These are phyloP conservation scores for Hassar affinis DNA, from an alignment of 2,113 vertebrate genomes.

Conservation along the genomic window DNA sequence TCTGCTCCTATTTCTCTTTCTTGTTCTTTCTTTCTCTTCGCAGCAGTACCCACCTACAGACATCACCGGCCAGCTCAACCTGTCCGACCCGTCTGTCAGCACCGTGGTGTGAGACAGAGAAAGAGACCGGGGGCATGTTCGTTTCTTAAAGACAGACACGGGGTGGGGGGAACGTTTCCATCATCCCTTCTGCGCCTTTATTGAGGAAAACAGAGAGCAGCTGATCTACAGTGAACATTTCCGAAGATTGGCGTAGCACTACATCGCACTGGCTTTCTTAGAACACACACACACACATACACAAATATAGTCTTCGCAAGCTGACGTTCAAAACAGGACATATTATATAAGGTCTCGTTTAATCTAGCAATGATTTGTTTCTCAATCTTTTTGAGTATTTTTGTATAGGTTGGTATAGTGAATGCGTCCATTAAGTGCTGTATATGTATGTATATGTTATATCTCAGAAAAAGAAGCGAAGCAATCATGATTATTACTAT, in stretches of 20 bases:
- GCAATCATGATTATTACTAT: neutral
- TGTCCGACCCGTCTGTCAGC: slow-evolving; percentile 99
- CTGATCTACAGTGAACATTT: slow-evolving; percentile 1
- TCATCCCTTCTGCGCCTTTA: slow-evolving; percentile 58
- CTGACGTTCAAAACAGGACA: slow-evolving; percentile 47
- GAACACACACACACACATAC: slow-evolving; percentile 54
- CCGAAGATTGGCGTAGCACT: slow-evolving; percentile 18
- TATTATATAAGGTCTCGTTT: slow-evolving; percentile 52
- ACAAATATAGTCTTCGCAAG: slow-evolving; percentile 47
- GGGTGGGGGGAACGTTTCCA: slow-evolving; percentile 31
- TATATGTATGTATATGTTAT: slow-evolving; percentile 38
- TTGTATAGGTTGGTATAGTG: slow-evolving; percentile 34
- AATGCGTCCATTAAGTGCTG: slow-evolving; percentile 30
- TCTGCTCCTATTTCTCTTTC: slow-evolving; percentile 10
- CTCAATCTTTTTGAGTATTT: slow-evolving; percentile 31
- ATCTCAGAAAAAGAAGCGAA: neutral
- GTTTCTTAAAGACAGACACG: slow-evolving; percentile 43
- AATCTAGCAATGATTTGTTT: slow-evolving; percentile 27
- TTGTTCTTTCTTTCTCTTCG: slow-evolving; percentile 54
- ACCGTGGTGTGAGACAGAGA: slow-evolving; percentile 86
- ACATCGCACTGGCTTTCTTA: slow-evolving; percentile 54
- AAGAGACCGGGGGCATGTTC: slow-evolving; percentile 39
- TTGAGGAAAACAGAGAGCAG: slow-evolving; percentile 17
- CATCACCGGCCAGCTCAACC: slow-evolving; percentile 97
- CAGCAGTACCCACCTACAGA: slow-evolving; percentile 98